Evolutionary conservation across 2,113 vertebrate genomes (phyloP).

Genomic region (Strigops habroptila): DNA sequence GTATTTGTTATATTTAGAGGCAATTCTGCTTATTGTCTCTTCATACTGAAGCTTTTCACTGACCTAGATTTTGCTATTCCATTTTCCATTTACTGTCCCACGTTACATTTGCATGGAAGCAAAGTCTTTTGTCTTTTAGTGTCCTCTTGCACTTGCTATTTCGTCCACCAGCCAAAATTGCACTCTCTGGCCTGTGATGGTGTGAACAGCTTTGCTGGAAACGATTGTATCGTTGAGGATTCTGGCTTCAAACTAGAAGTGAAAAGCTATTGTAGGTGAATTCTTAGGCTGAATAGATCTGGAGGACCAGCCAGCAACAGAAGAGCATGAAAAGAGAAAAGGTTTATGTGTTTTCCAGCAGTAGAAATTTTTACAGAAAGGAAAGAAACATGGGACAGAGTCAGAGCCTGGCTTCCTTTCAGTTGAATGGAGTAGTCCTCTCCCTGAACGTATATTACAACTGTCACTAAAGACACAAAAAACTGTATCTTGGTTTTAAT

Average conservation of each 20-base stretch:
- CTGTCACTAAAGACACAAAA: neutral
- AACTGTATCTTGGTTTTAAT: constrained; percentile 14
- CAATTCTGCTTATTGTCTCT: constrained; percentile 41
- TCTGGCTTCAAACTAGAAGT: neutral
- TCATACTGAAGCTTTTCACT: constrained; percentile 32
- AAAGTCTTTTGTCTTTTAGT: constrained; percentile 14
- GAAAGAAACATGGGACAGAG: neutral
- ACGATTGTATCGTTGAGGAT: neutral
- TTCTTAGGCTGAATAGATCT: neutral
- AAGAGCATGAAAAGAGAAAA: neutral
- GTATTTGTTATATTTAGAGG: constrained; percentile 58
- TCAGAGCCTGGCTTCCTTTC: neutral
- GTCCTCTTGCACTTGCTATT: neutral
- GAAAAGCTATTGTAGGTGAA: neutral
- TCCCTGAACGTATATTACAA: neutral
- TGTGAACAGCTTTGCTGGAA: neutral
- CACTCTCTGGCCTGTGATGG: neutral
- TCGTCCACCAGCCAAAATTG: neutral
- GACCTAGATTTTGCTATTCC: constrained; percentile 55
- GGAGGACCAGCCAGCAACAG: neutral
- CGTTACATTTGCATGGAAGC: constrained; percentile 5
- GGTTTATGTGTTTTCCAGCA: neutral
- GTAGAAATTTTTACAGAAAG: neutral
- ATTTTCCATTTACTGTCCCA: constrained; percentile 24
- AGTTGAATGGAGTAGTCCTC: neutral